phyloP scores from a whole-genome alignment of 2,797 vertebrate genomes.

The Aeoliscus strigatus region DNA sequence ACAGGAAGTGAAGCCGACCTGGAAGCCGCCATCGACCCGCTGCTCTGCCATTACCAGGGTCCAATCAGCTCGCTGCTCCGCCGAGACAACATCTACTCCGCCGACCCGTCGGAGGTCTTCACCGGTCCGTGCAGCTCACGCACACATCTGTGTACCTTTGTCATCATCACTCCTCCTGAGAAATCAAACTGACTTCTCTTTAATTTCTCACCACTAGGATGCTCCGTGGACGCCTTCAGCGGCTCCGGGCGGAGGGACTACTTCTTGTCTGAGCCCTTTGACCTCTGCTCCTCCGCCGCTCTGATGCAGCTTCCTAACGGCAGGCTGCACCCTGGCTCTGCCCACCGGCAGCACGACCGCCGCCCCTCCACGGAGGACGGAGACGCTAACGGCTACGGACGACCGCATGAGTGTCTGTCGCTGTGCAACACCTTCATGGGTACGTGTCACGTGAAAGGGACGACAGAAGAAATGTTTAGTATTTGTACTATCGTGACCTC shows the following conservation, averaged over 20 bases:
- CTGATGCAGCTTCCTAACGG: conserved; percentile 64
- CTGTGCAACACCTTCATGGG: conserved; percentile 82
- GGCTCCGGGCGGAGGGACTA: conserved; percentile 77
- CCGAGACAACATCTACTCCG: conserved; percentile 71
- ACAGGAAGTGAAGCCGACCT: conserved; percentile 86
- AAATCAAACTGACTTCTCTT: too few species aligned
- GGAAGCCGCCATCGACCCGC: conserved; percentile 82
- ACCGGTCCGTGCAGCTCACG: conserved; percentile 67
- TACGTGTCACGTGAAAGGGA: conserved; percentile 54
- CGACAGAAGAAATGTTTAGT: rapidly evolving
- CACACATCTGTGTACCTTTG: too few species aligned
- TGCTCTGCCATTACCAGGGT: conserved; percentile 85
- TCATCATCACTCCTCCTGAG: too few species aligned
- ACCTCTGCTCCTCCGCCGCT: conserved; percentile 61
- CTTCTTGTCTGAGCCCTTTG: conserved; percentile 76
- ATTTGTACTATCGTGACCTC: neutral
- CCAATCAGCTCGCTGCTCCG: conserved; percentile 76
- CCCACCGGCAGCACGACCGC: conserved; percentile 65
- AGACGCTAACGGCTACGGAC: conserved; percentile 65
- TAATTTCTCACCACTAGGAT: conserved; percentile 62
- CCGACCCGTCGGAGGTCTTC: conserved; percentile 77
- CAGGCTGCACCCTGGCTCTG: conserved; percentile 48
- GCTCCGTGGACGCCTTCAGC: conserved; percentile 56
- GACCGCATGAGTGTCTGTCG: conserved; percentile 60
- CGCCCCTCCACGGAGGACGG: conserved; percentile 55